Conservation (phyloP, 2,797 vertebrate genomes). For the Picus viridis region DNA sequence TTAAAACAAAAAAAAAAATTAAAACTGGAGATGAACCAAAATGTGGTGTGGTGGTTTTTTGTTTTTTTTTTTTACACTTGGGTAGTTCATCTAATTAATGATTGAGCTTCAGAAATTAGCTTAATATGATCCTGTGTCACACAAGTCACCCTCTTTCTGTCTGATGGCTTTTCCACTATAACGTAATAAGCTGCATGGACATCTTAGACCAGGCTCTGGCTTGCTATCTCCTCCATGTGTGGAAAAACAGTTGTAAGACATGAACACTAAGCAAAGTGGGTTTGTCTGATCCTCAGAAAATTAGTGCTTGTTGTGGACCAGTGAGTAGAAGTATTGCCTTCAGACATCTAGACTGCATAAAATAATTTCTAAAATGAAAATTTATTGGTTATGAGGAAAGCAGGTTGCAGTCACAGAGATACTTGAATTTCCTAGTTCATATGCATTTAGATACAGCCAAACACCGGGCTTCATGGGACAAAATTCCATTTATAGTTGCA, state of each 20-base stretch:
- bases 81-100: background rate
- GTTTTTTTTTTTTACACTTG: conserved; percentile 2
- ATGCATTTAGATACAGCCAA: background rate
- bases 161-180: background rate
- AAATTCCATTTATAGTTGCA: background rate
- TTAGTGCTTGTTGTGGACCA: background rate
- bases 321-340: background rate
- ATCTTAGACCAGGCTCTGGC: background rate
- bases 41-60: too few relatives aligned
- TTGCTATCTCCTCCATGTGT: background rate
- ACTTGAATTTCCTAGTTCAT: background rate
- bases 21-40: background rate
- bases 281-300: background rate
- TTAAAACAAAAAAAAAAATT: background rate
- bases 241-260: background rate
- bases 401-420: background rate
- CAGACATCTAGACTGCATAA: background rate
- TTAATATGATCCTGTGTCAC: background rate
- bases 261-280: background rate
- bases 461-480: background rate
- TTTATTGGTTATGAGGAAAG: background rate
- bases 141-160: background rate
- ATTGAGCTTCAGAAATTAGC: background rate
- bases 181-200: background rate
- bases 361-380: background rate